phyloP scores from a whole-genome alignment of 2,113 vertebrate species.

The Artemisiospiza belli region DNA sequence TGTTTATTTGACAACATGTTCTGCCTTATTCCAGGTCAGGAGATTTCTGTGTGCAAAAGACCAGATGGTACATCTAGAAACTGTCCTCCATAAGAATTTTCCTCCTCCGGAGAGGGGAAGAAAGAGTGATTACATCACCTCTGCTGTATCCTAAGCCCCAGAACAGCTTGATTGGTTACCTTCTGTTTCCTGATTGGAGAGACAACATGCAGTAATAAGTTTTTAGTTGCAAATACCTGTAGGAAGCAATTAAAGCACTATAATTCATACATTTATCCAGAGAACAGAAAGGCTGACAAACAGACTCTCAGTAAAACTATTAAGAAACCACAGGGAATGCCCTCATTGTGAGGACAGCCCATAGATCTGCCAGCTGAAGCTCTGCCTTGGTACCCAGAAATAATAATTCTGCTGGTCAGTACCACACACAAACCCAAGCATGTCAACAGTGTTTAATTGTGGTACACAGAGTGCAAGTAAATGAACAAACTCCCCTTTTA shows the following conservation, averaged over 20 bases:
- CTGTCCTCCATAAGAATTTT: background rate
- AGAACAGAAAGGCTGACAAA: background rate
- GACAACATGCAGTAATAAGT: background rate
- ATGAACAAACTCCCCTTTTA: background rate
- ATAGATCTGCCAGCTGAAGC: background rate
- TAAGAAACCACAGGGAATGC: background rate
- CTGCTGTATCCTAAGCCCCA: background rate
- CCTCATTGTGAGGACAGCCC: background rate
- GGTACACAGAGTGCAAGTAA: background rate
- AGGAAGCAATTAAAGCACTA: background rate
- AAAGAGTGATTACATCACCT: background rate
- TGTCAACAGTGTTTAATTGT: background rate
- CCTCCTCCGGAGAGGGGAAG: background rate
- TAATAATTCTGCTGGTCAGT: background rate
- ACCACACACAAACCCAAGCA: background rate
- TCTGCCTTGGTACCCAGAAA: background rate
- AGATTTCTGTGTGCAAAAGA: background rate
- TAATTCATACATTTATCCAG: background rate
- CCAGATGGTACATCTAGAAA: background rate
- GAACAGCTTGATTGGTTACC: background rate
- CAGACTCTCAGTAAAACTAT: background rate
- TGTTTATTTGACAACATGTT: background rate
- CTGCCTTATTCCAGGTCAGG: background rate
- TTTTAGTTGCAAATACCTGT: background rate
- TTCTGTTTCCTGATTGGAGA: background rate